Evolutionary conservation across 2,113 vertebrate genomes (phyloP).

Genomic region (Podarcis cretensis): DNA sequence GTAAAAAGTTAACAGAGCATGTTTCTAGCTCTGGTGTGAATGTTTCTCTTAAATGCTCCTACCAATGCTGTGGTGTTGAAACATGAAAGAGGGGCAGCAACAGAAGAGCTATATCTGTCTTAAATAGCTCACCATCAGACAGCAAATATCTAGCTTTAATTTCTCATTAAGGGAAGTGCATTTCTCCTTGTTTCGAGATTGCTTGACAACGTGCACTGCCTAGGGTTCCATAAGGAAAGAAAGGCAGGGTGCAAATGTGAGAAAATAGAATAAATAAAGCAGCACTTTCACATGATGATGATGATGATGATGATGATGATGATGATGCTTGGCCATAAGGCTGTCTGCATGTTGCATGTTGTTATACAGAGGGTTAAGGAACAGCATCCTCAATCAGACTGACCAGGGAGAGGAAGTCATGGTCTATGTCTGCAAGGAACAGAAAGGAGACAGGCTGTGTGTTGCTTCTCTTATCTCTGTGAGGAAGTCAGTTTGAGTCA

Average conservation of each 20-base stretch:
- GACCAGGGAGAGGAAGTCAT: constrained; percentile 9
- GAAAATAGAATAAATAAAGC: too few species aligned
- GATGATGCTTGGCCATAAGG: constrained; percentile 9
- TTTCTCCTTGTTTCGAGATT: constrained; percentile 34
- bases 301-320: too few species aligned
- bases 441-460: constrained; percentile 22
- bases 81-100: constrained; percentile 6
- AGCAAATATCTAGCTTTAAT: neutral
- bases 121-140: neutral
- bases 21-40: constrained; percentile 7
- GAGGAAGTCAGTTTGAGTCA: neutral
- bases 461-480: neutral
- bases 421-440: constrained; percentile 44
- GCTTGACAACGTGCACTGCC: too few species aligned
- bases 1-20: neutral
- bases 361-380: constrained; percentile 15
- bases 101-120: neutral
- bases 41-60: neutral
- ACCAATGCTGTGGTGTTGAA: neutral
- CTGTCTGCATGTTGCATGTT: neutral
- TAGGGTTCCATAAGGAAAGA: too few species aligned
- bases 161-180: neutral
- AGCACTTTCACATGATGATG: neutral
- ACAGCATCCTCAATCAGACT: neutral
- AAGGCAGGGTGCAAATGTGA: too few species aligned